A percentile compares a stretch with the other conserved stretches of the same genome.
These are phyloP conservation scores for Darevskia nairensis DNA, from an alignment of 2,797 vertebrate genomes.

Conservation along the genomic window DNA sequence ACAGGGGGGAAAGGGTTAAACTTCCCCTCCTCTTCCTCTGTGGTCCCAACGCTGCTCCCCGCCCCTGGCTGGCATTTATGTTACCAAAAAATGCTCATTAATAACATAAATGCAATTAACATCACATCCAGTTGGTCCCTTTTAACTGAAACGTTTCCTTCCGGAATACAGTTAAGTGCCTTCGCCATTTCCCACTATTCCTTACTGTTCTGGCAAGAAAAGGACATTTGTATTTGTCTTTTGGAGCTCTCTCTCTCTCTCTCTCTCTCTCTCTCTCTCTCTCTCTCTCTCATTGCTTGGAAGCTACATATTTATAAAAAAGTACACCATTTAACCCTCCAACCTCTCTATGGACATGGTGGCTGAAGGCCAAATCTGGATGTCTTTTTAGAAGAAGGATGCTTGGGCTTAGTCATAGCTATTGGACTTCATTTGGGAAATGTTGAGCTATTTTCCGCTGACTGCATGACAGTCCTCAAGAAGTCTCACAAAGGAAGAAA, in stretches of 20 bases:
- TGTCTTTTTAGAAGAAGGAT: not conserved
- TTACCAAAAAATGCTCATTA: not conserved
- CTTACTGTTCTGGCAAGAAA: not conserved
- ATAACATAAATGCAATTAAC: not conserved
- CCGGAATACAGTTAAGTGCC: not conserved
- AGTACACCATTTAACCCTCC: not conserved
- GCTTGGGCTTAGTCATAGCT: not conserved
- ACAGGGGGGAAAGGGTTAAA: not conserved
- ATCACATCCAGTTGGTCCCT: not conserved
- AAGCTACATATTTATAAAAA: not conserved
- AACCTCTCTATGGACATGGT: not conserved
- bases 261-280: not conserved
- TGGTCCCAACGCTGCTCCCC: not conserved
- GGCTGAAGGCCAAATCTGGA: not conserved
- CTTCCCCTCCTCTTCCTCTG: not conserved
- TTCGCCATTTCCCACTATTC: not conserved
- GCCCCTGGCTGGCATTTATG: not conserved
- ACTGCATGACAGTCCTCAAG: not conserved
- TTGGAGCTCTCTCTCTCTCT: not conserved
- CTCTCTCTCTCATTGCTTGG: not conserved
- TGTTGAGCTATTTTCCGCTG: not conserved
- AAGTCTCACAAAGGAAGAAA: not conserved
- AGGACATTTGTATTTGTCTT: not conserved
- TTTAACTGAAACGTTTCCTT: not conserved
- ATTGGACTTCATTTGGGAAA: not conserved